These are phyloP conservation scores for Caloenas nicobarica DNA, from an alignment of 2,113 vertebrate species.

Conservation along the genomic window DNA sequence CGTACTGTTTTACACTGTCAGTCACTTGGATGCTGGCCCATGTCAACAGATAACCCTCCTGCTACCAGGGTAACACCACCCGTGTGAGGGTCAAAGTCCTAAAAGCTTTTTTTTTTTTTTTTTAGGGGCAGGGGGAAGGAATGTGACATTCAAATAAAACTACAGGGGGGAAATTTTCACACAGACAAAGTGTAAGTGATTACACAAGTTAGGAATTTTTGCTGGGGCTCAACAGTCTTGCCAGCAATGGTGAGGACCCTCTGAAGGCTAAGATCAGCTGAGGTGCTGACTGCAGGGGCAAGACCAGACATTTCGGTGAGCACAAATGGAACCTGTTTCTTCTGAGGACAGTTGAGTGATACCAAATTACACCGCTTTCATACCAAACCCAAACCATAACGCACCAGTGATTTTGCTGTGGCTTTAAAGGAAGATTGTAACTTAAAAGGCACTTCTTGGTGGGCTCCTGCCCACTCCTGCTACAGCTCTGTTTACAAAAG, in stretches of 20 bases:
- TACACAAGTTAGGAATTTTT: not conserved
- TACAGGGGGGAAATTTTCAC: not conserved
- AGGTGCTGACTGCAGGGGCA: not conserved
- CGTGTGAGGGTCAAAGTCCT: not conserved
- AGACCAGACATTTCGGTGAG: not conserved
- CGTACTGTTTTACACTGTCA: not conserved
- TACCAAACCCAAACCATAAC: not conserved
- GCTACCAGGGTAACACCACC: not conserved
- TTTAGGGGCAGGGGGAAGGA: not conserved
- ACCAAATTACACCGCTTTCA: not conserved
- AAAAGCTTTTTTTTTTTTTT: not conserved
- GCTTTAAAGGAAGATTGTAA: not conserved
- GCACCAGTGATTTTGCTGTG: not conserved
- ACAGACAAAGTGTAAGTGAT: not conserved
- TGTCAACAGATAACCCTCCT: not conserved
- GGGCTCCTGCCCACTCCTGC: not conserved
- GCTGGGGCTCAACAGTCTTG: not conserved
- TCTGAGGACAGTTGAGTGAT: not conserved
- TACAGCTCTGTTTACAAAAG: not conserved
- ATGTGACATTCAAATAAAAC: constrained; percentile 12
- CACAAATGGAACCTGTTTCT: not conserved
- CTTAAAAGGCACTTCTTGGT: not conserved
- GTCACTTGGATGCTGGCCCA: not conserved
- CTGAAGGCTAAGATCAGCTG: not conserved
- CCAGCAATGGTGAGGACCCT: not conserved